Conservation (phyloP, 2,113 vertebrate species). For the Physeter macrocephalus region DNA sequence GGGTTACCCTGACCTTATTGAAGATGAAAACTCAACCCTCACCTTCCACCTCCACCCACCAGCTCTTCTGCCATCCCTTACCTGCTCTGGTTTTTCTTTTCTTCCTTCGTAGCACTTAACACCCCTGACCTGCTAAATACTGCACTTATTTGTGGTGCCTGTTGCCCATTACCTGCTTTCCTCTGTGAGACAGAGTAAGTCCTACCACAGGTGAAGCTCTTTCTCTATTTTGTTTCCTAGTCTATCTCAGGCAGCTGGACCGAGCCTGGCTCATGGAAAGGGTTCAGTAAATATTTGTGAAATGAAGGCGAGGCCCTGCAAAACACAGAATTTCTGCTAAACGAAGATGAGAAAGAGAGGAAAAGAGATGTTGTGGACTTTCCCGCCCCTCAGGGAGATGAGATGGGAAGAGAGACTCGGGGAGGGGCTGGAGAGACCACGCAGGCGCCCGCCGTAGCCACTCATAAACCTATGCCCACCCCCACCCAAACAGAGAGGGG, state of each 20-base stretch:
- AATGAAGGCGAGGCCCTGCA: not conserved
- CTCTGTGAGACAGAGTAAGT: not conserved
- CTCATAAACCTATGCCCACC: not conserved
- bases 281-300: not conserved
- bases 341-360: not conserved
- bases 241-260: not conserved
- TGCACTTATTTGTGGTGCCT: too few relatives aligned
- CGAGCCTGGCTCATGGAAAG: not conserved
- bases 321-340: not conserved
- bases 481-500: not conserved
- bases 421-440: not conserved
- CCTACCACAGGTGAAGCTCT: rapidly evolving
- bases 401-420: not conserved
- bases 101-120: too few relatives aligned
- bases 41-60: rapidly evolving
- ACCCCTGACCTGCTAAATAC: not conserved
- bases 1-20: not conserved
- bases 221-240: not conserved
- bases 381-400: not conserved
- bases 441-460: rapidly evolving
- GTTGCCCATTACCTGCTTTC: not conserved
- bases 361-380: not conserved
- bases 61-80: not conserved
- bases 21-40: not conserved
- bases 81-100: not conserved